Evolutionary conservation across 2,113 vertebrate species (phyloP).

Genomic region (Columbina picui): DNA sequence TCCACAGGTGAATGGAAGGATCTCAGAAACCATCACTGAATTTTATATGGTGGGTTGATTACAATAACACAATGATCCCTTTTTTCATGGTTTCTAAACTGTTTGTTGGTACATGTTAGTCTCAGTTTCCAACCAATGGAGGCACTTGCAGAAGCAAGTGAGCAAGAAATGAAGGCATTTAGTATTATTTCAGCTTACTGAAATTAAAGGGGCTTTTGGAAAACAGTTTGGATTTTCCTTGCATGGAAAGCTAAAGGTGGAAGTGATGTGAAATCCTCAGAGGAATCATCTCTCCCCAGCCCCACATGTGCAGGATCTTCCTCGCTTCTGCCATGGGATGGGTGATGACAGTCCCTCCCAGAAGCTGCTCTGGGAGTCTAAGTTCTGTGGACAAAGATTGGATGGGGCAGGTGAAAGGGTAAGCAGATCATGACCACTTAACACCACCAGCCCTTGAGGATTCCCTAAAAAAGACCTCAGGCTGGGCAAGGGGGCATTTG

Average conservation of each 20-base stretch:
- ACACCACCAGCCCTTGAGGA: background rate
- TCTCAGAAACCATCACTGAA: background rate
- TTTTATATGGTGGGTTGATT: background rate
- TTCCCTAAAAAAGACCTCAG: background rate
- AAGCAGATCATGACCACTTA: background rate
- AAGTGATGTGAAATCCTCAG: background rate
- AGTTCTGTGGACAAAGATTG: background rate
- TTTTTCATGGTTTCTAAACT: background rate
- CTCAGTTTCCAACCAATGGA: background rate
- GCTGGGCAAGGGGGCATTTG: fast-evolving
- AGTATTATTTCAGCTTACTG: background rate
- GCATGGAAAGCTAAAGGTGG: background rate
- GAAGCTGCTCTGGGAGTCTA: background rate
- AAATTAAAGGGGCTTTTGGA: background rate
- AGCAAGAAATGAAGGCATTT: background rate
- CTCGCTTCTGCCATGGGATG: fast-evolving
- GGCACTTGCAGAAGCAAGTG: background rate
- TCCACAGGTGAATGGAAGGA: background rate
- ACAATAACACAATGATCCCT: background rate
- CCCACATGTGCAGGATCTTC: background rate
- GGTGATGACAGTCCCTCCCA: background rate
- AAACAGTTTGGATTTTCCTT: background rate
- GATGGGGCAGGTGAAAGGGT: background rate
- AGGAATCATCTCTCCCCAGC: background rate
- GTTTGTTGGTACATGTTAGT: background rate